These are phyloP conservation scores for Sminthurides aquaticus DNA, from an alignment of 2,888 invertebrate species.

Conservation along the genomic window DNA sequence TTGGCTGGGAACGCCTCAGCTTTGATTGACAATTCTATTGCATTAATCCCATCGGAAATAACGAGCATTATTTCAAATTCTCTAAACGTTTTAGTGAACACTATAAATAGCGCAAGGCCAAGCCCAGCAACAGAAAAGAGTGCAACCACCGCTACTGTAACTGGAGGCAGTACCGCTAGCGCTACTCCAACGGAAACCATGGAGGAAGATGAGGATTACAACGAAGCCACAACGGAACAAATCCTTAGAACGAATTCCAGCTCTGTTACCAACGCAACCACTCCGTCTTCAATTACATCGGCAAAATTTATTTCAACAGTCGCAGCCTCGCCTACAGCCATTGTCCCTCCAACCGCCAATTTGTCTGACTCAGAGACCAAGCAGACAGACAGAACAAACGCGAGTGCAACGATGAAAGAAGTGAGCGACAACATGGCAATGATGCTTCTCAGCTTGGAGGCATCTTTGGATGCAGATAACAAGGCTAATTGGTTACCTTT, in stretches of 20 bases:
- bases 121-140: background rate
- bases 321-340: background rate
- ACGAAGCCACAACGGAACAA: background rate
- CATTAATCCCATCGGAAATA: conserved; percentile 3
- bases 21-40: conserved; percentile 10
- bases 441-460: background rate
- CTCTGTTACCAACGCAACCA: background rate
- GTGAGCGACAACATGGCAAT: background rate
- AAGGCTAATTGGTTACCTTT: conserved; percentile 19
- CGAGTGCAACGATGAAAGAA: background rate
- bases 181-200: background rate
- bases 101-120: conserved; percentile 7
- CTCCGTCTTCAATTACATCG: background rate
- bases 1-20: conserved; percentile 13
- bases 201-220: conserved; percentile 8
- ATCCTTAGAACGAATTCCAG: background rate
- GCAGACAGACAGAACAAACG: background rate
- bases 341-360: background rate
- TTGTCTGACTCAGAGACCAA: background rate
- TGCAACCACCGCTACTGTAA: background rate
- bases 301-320: background rate
- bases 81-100: conserved; percentile 6
- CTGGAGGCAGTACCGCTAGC: background rate
- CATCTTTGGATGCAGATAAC: conserved; percentile 7
- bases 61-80: background rate